Conservation (phyloP, 2,797 vertebrate species). For the Etheostoma perlongum region DNA sequence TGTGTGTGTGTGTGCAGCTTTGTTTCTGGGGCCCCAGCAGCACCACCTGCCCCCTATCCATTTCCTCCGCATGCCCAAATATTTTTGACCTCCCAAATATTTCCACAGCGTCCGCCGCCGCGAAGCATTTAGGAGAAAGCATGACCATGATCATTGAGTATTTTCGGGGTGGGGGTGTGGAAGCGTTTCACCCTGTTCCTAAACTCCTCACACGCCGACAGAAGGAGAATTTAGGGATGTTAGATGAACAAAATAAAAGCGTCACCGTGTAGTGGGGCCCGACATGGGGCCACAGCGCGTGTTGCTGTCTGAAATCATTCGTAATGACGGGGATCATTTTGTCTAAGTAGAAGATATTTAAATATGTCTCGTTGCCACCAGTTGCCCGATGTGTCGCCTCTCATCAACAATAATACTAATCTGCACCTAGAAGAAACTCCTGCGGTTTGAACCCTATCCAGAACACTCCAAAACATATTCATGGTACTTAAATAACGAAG, state of each 20-base stretch:
- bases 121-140: neutral
- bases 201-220: neutral
- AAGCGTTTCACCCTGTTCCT: neutral
- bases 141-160: neutral
- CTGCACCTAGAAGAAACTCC: neutral
- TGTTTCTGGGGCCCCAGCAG: conserved; percentile 57
- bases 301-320: neutral
- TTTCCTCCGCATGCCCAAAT: conserved; percentile 69
- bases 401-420: conserved; percentile 21
- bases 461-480: too few relatives aligned
- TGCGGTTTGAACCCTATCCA: neutral
- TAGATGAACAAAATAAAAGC: neutral
- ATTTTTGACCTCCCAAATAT: conserved; percentile 67
- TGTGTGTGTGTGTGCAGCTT: conserved; percentile 9
- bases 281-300: too few relatives aligned
- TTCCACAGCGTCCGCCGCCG: conserved; percentile 34
- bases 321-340: too few relatives aligned
- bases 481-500: neutral
- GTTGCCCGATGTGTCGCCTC: neutral
- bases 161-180: neutral
- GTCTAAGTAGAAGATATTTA: neutral
- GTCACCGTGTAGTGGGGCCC: neutral
- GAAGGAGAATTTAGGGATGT: neutral
- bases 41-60: conserved; percentile 82
- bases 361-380: neutral